phyloP scores from a whole-genome alignment of 2,797 vertebrate species.

The Loriculus beryllinus region DNA sequence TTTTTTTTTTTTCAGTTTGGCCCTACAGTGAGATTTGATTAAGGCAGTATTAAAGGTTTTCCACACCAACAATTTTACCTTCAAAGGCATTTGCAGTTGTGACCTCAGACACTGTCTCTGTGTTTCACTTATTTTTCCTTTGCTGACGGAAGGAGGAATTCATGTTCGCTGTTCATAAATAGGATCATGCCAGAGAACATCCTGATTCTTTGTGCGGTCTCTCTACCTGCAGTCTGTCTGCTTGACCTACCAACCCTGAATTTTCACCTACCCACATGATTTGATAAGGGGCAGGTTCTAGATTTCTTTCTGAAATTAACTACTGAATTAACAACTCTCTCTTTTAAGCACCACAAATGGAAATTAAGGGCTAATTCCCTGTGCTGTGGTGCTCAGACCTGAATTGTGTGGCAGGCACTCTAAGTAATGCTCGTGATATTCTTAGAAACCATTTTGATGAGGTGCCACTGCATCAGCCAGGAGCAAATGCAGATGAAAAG shows the following conservation, averaged over 20 bases:
- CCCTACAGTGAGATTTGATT: not conserved
- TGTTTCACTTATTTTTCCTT: not conserved
- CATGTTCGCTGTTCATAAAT: not conserved
- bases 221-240: not conserved
- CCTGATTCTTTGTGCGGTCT: not conserved
- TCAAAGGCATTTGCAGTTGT: constrained; percentile 12
- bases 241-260: constrained; percentile 13
- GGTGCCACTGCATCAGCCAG: not conserved
- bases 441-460: constrained; percentile 8
- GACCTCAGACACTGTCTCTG: not conserved
- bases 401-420: not conserved
- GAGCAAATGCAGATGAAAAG: not conserved
- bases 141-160: constrained; percentile 8
- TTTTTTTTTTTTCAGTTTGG: constrained; percentile 35
- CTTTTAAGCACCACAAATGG: not conserved
- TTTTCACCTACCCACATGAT: not conserved
- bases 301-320: not conserved
- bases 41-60: constrained; percentile 10
- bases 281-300: not conserved
- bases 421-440: not conserved
- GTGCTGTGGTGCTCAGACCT: not conserved
- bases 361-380: not conserved
- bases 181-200: constrained; percentile 1
- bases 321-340: not conserved
- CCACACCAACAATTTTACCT: constrained; percentile 29